These are phyloP conservation scores for Sepiola atlantica DNA, from an alignment of 2,888 invertebrate genomes.

Conservation along the genomic window DNA sequence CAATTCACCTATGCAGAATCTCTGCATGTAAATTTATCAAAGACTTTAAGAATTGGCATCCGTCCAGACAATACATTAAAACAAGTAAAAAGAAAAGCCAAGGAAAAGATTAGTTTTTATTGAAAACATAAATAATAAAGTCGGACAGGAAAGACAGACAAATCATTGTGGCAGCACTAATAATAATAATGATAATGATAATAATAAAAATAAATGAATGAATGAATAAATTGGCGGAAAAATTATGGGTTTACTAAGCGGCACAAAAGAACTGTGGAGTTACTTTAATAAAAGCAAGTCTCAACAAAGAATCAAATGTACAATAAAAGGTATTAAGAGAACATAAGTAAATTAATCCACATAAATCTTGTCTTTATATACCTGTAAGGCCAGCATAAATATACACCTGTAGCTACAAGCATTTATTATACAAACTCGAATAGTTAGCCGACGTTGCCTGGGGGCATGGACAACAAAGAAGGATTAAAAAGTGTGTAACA, in stretches of 20 bases:
- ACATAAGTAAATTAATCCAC: no score
- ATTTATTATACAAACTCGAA: no score
- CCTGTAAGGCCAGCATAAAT: no score
- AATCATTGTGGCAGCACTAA: not conserved
- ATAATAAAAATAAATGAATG: not conserved
- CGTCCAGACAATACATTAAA: not conserved
- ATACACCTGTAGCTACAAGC: no score
- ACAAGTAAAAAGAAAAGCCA: not conserved
- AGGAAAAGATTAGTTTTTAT: not conserved
- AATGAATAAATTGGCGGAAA: not conserved
- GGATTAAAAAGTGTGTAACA: no score
- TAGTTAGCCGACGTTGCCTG: no score
- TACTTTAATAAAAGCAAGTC: not conserved
- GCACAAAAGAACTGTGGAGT: not conserved
- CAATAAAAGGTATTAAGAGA: not conserved
- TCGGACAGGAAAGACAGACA: not conserved
- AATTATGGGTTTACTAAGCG: not conserved
- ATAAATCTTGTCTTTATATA: no score
- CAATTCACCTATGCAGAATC: not conserved
- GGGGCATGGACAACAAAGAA: no score
- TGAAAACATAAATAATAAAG: not conserved
- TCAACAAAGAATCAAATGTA: not conserved
- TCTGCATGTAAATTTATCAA: not conserved
- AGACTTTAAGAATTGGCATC: not conserved
- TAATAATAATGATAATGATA: not conserved